phyloP scores from a whole-genome alignment of 1,140 invertebrate species.

The Pseudomyrmex cubaensis region DNA sequence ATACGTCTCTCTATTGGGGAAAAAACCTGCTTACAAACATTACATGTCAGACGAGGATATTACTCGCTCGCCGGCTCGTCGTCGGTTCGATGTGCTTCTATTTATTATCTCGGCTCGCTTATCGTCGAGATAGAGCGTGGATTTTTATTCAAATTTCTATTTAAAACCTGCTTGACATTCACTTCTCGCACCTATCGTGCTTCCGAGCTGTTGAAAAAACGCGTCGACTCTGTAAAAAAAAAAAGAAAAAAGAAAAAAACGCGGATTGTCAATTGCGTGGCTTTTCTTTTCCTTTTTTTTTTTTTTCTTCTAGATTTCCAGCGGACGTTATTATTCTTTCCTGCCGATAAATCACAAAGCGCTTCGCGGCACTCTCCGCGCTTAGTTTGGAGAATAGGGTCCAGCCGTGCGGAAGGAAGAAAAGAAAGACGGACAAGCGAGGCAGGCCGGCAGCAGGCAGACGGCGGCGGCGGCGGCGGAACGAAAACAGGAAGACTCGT shows the following conservation, averaged over 20 bases:
- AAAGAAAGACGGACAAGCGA: background rate
- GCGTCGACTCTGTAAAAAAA: too few relatives aligned
- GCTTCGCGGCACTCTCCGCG: background rate
- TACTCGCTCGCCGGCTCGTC: background rate
- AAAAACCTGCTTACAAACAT: background rate
- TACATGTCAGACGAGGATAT: background rate
- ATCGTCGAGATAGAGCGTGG: too few relatives aligned
- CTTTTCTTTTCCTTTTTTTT: too few relatives aligned
- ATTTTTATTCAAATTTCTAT: too few relatives aligned
- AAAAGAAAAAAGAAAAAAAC: background rate
- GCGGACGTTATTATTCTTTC: background rate
- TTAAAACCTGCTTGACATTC: too few relatives aligned
- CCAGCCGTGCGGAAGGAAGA: constrained; percentile 5
- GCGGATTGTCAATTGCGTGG: background rate
- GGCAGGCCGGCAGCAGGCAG: background rate
- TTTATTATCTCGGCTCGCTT: too few relatives aligned
- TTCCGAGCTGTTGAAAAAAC: too few relatives aligned
- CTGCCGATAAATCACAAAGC: constrained; percentile 35
- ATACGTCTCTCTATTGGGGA: background rate
- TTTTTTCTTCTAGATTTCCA: background rate
- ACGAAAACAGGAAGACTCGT: background rate
- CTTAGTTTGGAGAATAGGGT: background rate
- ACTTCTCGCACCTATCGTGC: too few relatives aligned
- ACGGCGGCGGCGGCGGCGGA: background rate
- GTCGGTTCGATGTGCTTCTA: background rate